A percentile compares a stretch with the other conserved stretches of the same genome.
Evolutionary conservation across 2,797 vertebrate genomes (phyloP).

Genomic region (Psittacula derbiana): DNA sequence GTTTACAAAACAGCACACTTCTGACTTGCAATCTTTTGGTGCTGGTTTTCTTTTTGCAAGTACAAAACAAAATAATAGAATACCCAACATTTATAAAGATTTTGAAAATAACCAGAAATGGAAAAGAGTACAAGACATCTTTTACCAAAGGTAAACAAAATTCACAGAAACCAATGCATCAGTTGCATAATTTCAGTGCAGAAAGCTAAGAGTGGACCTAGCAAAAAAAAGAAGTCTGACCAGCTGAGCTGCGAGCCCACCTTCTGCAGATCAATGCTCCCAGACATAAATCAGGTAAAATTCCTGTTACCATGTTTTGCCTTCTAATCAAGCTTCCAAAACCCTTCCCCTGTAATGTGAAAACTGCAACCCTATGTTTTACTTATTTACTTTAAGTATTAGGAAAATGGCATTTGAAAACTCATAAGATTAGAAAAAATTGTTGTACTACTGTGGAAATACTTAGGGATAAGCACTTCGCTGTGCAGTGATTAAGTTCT

Average conservation of each 20-base stretch:
- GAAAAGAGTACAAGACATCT: neutral
- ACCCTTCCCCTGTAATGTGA: neutral
- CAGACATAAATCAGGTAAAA: neutral
- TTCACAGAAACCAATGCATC: constrained; percentile 29
- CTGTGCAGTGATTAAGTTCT: neutral
- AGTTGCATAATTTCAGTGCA: neutral
- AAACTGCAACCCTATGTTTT: neutral
- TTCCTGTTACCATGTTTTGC: neutral
- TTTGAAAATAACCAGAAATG: neutral
- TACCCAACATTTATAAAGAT: neutral
- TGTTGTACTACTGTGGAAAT: neutral
- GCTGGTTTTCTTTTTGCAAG: neutral
- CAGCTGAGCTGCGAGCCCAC: neutral
- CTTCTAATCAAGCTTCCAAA: neutral
- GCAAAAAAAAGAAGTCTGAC: neutral
- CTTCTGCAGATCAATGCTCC: neutral
- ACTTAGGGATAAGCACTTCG: neutral
- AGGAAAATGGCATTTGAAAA: neutral
- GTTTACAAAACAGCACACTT: neutral
- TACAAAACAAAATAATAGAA: neutral
- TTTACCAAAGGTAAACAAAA: neutral
- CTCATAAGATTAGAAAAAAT: neutral
- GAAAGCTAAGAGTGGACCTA: neutral
- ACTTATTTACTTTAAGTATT: neutral
- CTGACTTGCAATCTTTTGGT: neutral